These are phyloP conservation scores for Troilus luridus DNA, from an alignment of 2,888 invertebrate genomes.

Conservation along the genomic window DNA sequence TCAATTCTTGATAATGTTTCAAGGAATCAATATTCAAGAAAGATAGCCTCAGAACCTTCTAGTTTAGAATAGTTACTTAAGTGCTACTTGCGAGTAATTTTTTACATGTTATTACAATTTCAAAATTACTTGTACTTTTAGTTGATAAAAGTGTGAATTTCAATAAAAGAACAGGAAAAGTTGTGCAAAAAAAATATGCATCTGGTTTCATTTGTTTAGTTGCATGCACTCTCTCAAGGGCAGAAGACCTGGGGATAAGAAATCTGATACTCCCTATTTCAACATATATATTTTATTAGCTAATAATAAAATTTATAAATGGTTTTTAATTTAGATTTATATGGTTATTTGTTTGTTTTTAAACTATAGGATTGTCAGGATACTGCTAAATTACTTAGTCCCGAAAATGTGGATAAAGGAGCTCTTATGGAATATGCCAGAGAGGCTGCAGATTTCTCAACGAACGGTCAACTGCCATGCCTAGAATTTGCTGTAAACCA, in stretches of 20 bases:
- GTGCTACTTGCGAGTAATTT: too few species aligned
- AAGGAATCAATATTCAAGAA: too few species aligned
- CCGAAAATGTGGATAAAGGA: constrained; percentile 92
- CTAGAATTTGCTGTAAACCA: constrained; percentile 97
- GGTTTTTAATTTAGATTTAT: not conserved
- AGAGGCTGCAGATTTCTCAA: constrained; percentile 95
- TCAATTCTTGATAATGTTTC: too few species aligned
- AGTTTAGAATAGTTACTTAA: too few species aligned
- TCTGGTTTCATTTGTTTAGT: too few species aligned
- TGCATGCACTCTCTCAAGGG: too few species aligned
- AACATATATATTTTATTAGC: not conserved
- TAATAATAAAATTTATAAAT: not conserved
- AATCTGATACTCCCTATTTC: not conserved
- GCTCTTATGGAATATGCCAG: constrained; percentile 91
- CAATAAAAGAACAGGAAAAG: too few species aligned
- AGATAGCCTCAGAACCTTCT: too few species aligned
- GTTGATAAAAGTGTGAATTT: too few species aligned
- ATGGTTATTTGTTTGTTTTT: not conserved
- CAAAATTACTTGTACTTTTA: too few species aligned
- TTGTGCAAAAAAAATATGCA: too few species aligned
- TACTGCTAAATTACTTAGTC: constrained; percentile 87
- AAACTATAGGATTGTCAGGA: constrained; percentile 85
- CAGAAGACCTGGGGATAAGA: not conserved
- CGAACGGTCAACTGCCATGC: constrained; percentile 86
- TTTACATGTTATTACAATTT: too few species aligned